phyloP scores from a whole-genome alignment of 1,140 invertebrate genomes.

The Condylostylus longicornis region DNA sequence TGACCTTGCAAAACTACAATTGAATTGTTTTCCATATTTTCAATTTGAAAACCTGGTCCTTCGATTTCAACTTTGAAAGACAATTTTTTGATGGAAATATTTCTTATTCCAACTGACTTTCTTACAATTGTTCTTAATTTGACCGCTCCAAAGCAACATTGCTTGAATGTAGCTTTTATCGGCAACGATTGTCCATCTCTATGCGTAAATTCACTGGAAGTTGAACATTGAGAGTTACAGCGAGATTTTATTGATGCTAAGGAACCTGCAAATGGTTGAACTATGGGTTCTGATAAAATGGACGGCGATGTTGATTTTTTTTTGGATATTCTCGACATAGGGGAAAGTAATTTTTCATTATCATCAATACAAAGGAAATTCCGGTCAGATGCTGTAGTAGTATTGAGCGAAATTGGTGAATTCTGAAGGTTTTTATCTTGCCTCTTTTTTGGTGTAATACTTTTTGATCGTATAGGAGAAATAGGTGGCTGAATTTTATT shows the following conservation, averaged over 20 bases:
- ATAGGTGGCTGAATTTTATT: too few species aligned
- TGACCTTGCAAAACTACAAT: constrained; percentile 22
- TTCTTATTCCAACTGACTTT: constrained; percentile 28
- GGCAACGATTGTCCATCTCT: constrained; percentile 25
- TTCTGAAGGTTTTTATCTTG: too few species aligned
- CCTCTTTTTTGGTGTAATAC: too few species aligned
- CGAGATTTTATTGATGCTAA: constrained; percentile 7
- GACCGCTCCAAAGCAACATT: constrained; percentile 27
- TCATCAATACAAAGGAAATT: neutral
- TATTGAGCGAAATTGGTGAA: too few species aligned
- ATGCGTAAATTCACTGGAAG: constrained; percentile 30
- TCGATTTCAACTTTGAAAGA: constrained; percentile 20
- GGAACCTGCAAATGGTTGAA: neutral
- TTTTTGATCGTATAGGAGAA: too few species aligned
- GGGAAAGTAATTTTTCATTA: too few species aligned
- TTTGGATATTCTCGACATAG: constrained; percentile 19
- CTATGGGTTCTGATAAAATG: constrained; percentile 13
- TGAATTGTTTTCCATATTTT: constrained; percentile 11
- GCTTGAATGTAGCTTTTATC: constrained; percentile 22
- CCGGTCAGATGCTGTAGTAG: neutral
- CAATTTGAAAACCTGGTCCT: constrained; percentile 27
- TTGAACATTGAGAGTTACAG: constrained; percentile 24
- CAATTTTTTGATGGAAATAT: constrained; percentile 21
- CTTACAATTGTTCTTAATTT: constrained; percentile 22
- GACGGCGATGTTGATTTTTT: constrained; percentile 7